Conservation (phyloP, 2,888 invertebrate genomes). For the Stenodema calcarata region DNA sequence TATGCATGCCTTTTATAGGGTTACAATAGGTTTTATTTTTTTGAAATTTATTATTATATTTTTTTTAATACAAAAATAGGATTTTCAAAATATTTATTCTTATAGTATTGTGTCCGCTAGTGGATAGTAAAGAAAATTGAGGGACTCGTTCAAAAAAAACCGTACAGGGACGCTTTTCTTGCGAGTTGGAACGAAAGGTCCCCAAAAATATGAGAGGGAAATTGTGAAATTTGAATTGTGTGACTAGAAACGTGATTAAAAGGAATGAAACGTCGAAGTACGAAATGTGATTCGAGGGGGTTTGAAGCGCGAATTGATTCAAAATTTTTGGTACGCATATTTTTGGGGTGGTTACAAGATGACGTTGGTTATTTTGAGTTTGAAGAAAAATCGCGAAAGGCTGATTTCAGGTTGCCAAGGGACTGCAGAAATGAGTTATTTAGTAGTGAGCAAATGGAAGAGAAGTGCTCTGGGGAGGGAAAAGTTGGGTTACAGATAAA, state of each 20-base stretch:
- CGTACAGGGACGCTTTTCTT: not conserved
- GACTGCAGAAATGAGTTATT: not conserved
- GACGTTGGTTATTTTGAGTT: not conserved
- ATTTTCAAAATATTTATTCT: slow-evolving; percentile 32
- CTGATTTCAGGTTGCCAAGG: not conserved
- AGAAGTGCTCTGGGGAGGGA: too few relatives aligned
- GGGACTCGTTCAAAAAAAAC: not conserved
- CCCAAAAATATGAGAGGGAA: not conserved
- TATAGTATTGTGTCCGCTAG: slow-evolving; percentile 5
- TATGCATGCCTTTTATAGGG: not conserved
- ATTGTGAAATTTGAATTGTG: not conserved
- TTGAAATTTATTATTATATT: not conserved
- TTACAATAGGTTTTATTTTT: not conserved
- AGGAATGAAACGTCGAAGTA: not conserved
- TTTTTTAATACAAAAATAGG: slow-evolving; percentile 33
- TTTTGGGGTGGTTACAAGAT: not conserved
- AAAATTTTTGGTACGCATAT: not conserved
- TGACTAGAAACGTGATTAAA: not conserved
- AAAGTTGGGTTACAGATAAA: too few relatives aligned
- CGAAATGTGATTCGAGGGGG: too few relatives aligned
- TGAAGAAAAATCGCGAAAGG: too few relatives aligned
- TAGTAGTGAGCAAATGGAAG: too few relatives aligned
- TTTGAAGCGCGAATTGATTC: too few relatives aligned
- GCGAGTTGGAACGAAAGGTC: not conserved
- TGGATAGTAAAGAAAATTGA: not conserved